Evolutionary conservation across 1,140 invertebrate genomes (phyloP).

Genomic region (Papilio xuthus): DNA sequence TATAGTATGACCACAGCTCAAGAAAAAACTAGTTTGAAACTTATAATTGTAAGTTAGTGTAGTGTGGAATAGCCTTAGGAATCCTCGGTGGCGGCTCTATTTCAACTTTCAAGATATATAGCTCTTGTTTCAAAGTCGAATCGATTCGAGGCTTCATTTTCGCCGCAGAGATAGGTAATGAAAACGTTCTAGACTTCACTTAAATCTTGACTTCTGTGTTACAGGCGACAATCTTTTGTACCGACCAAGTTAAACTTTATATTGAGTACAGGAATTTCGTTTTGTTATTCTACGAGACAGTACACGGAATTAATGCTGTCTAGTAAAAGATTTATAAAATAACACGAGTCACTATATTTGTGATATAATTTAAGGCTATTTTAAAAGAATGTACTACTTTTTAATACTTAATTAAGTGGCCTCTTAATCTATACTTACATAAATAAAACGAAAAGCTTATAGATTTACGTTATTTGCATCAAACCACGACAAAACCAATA

Average conservation of each 20-base stretch:
- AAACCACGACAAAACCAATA: too few relatives aligned
- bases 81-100: conserved; percentile 28
- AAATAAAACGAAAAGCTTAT: too few relatives aligned
- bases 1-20: neutral
- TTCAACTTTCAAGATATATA: conserved; percentile 51
- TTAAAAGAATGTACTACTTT: too few relatives aligned
- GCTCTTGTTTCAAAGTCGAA: conserved; percentile 54
- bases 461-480: too few relatives aligned
- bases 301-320: neutral
- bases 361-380: too few relatives aligned
- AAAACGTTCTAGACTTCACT: conserved; percentile 45
- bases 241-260: conserved; percentile 10
- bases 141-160: conserved; percentile 49
- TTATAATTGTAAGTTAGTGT: conserved; percentile 17
- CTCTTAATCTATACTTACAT: too few relatives aligned
- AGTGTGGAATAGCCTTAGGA: conserved; percentile 19
- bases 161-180: conserved; percentile 35
- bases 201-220: conserved; percentile 40
- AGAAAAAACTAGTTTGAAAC: neutral
- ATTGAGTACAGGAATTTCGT: neutral
- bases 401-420: too few relatives aligned
- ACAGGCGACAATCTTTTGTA: conserved; percentile 4
- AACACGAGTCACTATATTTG: neutral
- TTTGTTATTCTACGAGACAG: neutral
- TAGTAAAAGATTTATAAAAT: neutral